Base-by-base conservation (phyloP, 1,140 invertebrate genomes). In the Helicoverpa zea region DNA sequence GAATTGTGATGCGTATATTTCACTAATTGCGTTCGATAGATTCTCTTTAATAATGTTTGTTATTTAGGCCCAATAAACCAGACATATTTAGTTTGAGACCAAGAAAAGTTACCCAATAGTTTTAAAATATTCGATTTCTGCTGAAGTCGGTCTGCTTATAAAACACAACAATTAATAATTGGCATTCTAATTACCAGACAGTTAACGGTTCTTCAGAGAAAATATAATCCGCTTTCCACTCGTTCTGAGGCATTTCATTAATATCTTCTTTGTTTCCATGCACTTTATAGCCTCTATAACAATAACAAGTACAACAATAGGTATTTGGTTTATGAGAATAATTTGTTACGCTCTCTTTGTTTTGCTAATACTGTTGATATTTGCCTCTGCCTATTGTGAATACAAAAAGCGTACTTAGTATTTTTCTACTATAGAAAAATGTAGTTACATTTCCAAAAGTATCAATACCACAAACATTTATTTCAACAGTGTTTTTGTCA, bases 401-500 rank as follows among this genome's bases (percentile, higher is more conserved):
- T 9, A 43, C 35, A 43, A 43, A 43, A 43, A 43, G 9, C 35
- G 35, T 43, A 43, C 35, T 35, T 35, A 35, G 35, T 43, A 5
- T 9, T 43, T 43, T 43, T 43, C 35, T 5, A 43, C 35, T 43
- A 43, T 43, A 43, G 7, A 43, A 7, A 43, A 43, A 43, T 43
- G 35, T 43, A 9, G 35, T 16, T 43, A 4, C 47, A 66, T 49
- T 47, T 47, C 2, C 63, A 0, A 66, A 47, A 5, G 11, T 13
- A 23, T 49, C 16, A 49, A 49, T 23, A 49, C 10, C 16, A 68
- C 43, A 68, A 66, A 68, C 16, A 18, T 49, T 68, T 68, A 49
- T 23, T n/a, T 47, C 64, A 23, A 43, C 64, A 11, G 56, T 58
- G 18, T 61, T 61, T 29, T 49, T 63, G 61, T 64, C 30, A 64